phyloP scores from a whole-genome alignment of 92 coral and sea anemone species.

The Porites cylindrica region DNA sequence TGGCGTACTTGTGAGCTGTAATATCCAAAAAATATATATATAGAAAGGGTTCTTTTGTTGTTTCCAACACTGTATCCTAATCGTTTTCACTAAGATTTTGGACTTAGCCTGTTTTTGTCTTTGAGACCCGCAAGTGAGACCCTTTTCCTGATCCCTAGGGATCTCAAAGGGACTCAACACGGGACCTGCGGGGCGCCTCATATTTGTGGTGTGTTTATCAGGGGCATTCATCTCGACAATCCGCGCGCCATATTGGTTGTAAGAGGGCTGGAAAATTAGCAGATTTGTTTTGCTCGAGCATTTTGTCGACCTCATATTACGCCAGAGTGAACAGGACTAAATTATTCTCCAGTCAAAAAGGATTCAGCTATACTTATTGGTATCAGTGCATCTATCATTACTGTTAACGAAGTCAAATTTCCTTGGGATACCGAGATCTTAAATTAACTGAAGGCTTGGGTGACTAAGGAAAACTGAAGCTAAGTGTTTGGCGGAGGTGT shows the following conservation, averaged over 20 bases:
- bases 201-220: conserved; percentile 64
- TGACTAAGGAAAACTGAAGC: background rate
- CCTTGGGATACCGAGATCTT: conserved; percentile 17
- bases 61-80: too few relatives aligned
- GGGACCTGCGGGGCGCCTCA: conserved; percentile 91
- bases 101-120: too few relatives aligned
- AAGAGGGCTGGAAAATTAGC: conserved; percentile 72
- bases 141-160: conserved; percentile 13
- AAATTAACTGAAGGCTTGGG: background rate
- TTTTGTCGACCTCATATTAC: conserved; percentile 57
- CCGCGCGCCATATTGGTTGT: conserved; percentile 97
- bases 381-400: background rate
- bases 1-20: too few relatives aligned
- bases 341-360: conserved; percentile 27
- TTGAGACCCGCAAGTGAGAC: too few relatives aligned
- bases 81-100: too few relatives aligned
- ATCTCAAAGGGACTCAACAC: background rate
- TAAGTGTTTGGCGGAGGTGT: conserved; percentile 25
- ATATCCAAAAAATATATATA: too few relatives aligned
- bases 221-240: conserved; percentile 68
- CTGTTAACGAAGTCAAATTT: conserved; percentile 28
- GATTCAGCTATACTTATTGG: background rate
- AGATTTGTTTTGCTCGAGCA: conserved; percentile 56
- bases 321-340: conserved; percentile 43
- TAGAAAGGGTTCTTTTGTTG: too few relatives aligned